Conservation (phyloP, 2,888 invertebrate genomes). For the Dugesia japonica region DNA sequence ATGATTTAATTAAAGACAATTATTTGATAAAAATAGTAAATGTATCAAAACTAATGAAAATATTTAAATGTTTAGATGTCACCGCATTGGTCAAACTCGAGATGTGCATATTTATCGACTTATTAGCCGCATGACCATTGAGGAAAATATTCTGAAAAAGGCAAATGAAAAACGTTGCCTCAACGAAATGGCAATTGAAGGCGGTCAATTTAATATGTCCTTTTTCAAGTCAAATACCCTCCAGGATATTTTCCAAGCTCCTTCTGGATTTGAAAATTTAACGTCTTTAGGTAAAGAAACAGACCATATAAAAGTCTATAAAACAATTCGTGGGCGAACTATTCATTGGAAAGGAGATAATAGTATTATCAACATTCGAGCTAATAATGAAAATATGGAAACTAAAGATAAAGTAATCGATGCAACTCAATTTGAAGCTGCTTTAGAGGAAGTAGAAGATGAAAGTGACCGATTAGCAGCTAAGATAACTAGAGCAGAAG, state of each 20-base stretch:
- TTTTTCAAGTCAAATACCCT: constrained; percentile 83
- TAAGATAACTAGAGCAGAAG: constrained; percentile 32
- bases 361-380: neutral
- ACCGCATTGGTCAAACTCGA: constrained; percentile 92
- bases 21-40: too few relatives aligned
- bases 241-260: constrained; percentile 62
- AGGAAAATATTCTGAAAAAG: constrained; percentile 95
- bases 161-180: constrained; percentile 88
- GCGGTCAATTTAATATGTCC: constrained; percentile 90
- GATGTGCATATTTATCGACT: constrained; percentile 94
- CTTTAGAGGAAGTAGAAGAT: constrained; percentile 34
- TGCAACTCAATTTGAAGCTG: constrained; percentile 3
- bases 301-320: neutral
- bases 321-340: neutral
- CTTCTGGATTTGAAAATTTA: neutral
- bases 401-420: neutral
- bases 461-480: constrained; percentile 34
- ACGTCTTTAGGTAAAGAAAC: neutral
- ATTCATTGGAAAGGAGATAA: neutral
- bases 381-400: neutral
- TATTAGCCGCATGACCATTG: constrained; percentile 85
- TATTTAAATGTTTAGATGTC: constrained; percentile 70
- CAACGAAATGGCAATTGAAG: constrained; percentile 90
- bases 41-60: too few relatives aligned
- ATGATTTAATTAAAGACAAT: too few relatives aligned